phyloP scores from a whole-genome alignment of 2,113 vertebrate species.

The Siniperca chuatsi region DNA sequence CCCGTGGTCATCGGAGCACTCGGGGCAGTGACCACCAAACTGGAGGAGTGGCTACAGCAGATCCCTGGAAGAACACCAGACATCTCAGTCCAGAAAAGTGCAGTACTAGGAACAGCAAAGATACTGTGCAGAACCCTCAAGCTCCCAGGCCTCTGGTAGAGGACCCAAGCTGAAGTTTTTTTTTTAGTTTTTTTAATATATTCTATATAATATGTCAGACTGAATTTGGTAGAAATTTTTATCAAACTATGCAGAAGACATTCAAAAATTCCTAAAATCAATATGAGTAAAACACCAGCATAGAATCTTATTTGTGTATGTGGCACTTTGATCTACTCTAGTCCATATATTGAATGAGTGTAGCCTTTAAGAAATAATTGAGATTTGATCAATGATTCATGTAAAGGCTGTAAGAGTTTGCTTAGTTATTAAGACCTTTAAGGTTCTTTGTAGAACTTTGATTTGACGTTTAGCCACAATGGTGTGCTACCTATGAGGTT shows the following conservation, averaged over 20 bases:
- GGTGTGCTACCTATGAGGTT: background rate
- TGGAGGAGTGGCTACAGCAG: too few species aligned
- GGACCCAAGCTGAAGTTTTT: too few species aligned
- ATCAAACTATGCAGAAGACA: background rate
- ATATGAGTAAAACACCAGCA: background rate
- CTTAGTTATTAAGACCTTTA: background rate
- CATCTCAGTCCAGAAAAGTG: too few species aligned
- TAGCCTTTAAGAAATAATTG: background rate
- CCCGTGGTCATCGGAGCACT: too few species aligned
- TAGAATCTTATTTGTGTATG: background rate
- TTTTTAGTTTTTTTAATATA: too few species aligned
- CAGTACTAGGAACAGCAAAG: too few species aligned
- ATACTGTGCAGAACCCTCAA: too few species aligned
- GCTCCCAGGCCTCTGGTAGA: too few species aligned
- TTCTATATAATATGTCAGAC: too few species aligned
- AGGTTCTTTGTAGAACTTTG: background rate
- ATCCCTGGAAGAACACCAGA: too few species aligned
- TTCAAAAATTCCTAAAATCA: background rate
- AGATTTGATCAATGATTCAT: background rate
- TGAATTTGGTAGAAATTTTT: background rate
- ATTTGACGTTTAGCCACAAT: background rate
- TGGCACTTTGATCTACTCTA: background rate
- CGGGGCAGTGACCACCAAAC: too few species aligned
- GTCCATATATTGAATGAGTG: background rate
- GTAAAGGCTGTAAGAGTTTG: constrained; percentile 7